Conservation (phyloP, 1,140 invertebrate species). For the Agrypnia vestita region DNA sequence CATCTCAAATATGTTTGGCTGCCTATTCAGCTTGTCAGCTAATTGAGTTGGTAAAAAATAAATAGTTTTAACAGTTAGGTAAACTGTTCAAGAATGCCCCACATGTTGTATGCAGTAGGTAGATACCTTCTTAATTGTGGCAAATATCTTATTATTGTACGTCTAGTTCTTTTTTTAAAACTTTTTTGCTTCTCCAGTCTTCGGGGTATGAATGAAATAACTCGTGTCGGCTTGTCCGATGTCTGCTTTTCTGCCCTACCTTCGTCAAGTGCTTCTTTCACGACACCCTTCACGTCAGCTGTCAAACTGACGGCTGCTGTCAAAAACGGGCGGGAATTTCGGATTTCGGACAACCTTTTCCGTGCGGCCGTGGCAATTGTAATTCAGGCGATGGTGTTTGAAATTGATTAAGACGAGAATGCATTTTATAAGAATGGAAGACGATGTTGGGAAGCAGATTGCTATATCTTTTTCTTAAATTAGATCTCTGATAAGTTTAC, state of each 20-base stretch:
- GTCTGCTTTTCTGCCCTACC: background rate
- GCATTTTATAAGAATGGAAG: too few species aligned
- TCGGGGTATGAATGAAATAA: background rate
- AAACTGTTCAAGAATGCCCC: too few species aligned
- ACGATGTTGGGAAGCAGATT: too few species aligned
- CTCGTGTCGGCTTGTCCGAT: background rate
- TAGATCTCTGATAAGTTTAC: too few species aligned
- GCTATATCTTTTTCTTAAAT: too few species aligned
- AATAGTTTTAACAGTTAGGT: too few species aligned
- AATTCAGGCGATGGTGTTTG: background rate
- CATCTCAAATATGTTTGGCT: too few species aligned
- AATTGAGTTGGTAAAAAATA: too few species aligned
- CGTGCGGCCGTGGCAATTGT: background rate
- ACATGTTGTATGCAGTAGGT: too few species aligned
- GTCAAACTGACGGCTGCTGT: background rate
- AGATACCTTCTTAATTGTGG: background rate
- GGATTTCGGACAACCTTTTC: background rate
- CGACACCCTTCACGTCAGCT: slow-evolving; percentile 1
- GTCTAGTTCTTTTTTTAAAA: background rate
- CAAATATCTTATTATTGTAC: background rate
- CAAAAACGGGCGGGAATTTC: background rate
- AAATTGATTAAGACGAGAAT: background rate
- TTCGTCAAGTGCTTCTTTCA: slow-evolving; percentile 6
- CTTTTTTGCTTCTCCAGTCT: background rate
- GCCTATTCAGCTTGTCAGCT: too few species aligned